Conservation (phyloP, 1,140 invertebrate genomes). For the Rhynchophorus ferrugineus region DNA sequence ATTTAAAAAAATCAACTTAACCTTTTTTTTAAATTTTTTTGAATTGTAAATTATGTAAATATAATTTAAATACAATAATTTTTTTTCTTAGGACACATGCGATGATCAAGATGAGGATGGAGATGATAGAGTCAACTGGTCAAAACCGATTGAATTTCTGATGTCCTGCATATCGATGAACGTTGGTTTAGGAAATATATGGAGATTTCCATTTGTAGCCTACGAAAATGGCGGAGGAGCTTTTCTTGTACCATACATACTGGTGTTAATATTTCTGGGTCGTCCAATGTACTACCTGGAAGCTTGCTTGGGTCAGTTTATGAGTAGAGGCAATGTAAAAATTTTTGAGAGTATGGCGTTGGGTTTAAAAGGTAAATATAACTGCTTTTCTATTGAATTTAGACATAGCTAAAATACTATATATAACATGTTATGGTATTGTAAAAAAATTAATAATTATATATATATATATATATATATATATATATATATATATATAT, state of each 20-base stretch:
- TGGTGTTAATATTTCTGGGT: slow-evolving; percentile 75
- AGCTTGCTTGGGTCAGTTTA: slow-evolving; percentile 72
- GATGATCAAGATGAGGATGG: too few species aligned
- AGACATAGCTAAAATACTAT: too few species aligned
- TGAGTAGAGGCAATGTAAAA: slow-evolving; percentile 62
- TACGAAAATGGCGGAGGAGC: slow-evolving; percentile 79
- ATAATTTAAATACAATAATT: too few species aligned
- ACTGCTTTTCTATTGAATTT: too few species aligned
- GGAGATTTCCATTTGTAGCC: slow-evolving; percentile 80
- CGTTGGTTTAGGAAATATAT: slow-evolving; percentile 83
- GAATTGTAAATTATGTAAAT: too few species aligned
- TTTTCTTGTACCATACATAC: slow-evolving; percentile 78
- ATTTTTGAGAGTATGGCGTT: slow-evolving; percentile 51
- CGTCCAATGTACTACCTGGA: slow-evolving; percentile 89
- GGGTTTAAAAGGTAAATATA: slow-evolving; percentile 54
- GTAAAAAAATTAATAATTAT: too few species aligned
- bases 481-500: too few species aligned
- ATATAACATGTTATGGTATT: too few species aligned
- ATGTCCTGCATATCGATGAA: slow-evolving; percentile 85
- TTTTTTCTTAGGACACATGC: too few species aligned
- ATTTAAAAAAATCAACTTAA: too few species aligned
- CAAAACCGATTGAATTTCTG: slow-evolving; percentile 75
- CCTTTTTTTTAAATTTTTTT: too few species aligned
- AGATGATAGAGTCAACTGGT: slow-evolving; percentile 62
- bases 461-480: too few species aligned